Evolutionary conservation across 2,888 invertebrate species (phyloP), one percentile per base, ranked within the genome.

Genomic region (Apodemia duryi): DNA sequence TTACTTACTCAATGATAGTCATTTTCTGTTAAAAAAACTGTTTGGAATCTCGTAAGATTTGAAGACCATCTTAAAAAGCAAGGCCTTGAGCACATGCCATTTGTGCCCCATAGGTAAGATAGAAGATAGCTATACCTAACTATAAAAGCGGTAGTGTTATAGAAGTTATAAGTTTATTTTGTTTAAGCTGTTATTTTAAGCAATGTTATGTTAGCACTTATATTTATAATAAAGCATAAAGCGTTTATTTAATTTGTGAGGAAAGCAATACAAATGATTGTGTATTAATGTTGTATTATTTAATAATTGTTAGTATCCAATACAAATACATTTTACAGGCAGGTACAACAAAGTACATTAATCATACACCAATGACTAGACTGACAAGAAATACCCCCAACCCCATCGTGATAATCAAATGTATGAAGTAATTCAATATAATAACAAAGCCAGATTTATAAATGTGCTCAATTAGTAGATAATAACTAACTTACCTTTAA

Each of bases 151-250:
- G 46, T 49, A 2, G 13, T n/a, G n/a, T 49, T 57, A 29, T 61
- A 46, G 46, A 65, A 64, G 62, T 29, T 43, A 52, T 66, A 65
- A 62, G 41, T 67, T 69, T 63, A 60, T 49, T 52, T 63, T 62
- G 62, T 63, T 63, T 54, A 63, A 63, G 63, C 63, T 41, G 28
- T 66, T 65, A 64, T 64, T 66, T 51, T 63, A 69, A 67, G 69
- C 68, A 63, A 63, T 10, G 54, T 62, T 54, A 54, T 52, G n/a
- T n/a, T 62, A 54, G 28, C 5, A 57, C 13, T 57, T 29, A 41
- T n/a, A 43, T 28, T 28, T 21, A n/a, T 43, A 46, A n/a, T 61
- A n/a, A 61, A 65, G 65, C 65, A 51, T 54, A 52, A 35, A 38
- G n/a, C 35, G 54, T 66, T 68, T 62, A 46, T 32, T 65, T 46